phyloP scores from a whole-genome alignment of 2,888 invertebrate species.

The Chromoteleia sp. region DNA sequence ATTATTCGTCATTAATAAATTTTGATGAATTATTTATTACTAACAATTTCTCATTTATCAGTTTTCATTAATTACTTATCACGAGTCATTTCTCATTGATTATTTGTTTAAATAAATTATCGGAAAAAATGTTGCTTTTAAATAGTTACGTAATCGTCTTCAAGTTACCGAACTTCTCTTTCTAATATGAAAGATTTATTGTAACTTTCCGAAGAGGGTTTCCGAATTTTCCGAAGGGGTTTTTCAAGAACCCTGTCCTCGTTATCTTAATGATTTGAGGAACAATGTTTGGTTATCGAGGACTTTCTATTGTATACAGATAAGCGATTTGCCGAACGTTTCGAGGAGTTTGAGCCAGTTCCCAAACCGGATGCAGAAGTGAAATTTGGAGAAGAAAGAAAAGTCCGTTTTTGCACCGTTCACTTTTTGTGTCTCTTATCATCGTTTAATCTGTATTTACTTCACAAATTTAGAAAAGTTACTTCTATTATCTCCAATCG shows the following conservation, averaged over 20 bases:
- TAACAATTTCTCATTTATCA: too few relatives aligned
- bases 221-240: slow-evolving; percentile 7
- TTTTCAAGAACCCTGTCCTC: slow-evolving; percentile 15
- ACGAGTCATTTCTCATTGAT: too few relatives aligned
- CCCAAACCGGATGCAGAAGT: not conserved
- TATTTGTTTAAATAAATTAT: too few relatives aligned
- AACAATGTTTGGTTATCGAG: slow-evolving; percentile 30
- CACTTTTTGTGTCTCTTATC: slow-evolving; percentile 12
- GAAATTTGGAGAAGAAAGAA: slow-evolving; percentile 2
- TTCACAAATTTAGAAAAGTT: not conserved
- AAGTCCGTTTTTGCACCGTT: not conserved
- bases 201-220: slow-evolving; percentile 5
- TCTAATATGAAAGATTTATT: slow-evolving; percentile 12
- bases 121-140: too few relatives aligned
- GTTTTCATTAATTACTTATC: too few relatives aligned
- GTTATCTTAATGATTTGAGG: slow-evolving; percentile 46
- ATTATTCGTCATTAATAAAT: too few relatives aligned
- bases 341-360: slow-evolving; percentile 25
- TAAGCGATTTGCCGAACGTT: slow-evolving; percentile 41
- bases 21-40: too few relatives aligned
- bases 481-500: too few relatives aligned
- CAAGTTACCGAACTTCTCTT: slow-evolving; percentile 1
- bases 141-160: not conserved
- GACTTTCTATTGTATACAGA: slow-evolving; percentile 36
- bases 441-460: slow-evolving; percentile 4